Conservation (phyloP, 92 coral and sea anemone species). For the Phenganax subtilis region DNA sequence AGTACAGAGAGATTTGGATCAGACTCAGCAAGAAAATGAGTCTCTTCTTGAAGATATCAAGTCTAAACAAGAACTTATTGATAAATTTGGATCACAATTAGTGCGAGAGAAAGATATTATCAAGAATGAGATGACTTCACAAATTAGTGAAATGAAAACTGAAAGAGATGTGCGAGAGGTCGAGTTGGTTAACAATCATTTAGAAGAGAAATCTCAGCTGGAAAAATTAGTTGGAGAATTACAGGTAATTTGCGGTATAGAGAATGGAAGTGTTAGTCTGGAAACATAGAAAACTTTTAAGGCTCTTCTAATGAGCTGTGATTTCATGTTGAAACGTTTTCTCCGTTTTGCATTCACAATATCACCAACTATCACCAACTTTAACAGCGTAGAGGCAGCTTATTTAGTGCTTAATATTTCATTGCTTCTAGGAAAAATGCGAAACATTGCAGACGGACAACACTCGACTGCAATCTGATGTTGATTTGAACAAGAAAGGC, state of each 20-base stretch:
- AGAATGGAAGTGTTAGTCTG: no score
- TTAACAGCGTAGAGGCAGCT: neutral
- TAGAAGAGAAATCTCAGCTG: slow-evolving; percentile 53
- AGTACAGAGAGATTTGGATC: slow-evolving; percentile 29
- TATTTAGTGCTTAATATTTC: neutral
- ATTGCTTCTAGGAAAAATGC: slow-evolving; percentile 42
- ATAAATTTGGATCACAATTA: slow-evolving; percentile 7
- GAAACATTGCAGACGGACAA: slow-evolving; percentile 37
- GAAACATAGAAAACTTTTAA: no score
- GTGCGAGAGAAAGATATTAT: neutral
- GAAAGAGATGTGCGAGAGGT: slow-evolving; percentile 49
- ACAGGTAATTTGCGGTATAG: slow-evolving; percentile 10
- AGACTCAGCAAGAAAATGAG: slow-evolving; percentile 28
- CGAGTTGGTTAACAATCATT: slow-evolving; percentile 46
- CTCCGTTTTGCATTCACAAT: neutral
- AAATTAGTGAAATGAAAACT: slow-evolving; percentile 63
- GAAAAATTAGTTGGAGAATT: slow-evolving; percentile 38
- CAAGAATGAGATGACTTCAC: slow-evolving; percentile 42
- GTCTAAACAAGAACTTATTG: slow-evolving; percentile 17
- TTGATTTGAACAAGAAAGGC: slow-evolving; percentile 55
- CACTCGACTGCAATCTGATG: slow-evolving; percentile 43
- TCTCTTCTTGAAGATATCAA: slow-evolving; percentile 10
- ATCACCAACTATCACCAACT: neutral
- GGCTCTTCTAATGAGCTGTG: neutral
- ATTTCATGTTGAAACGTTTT: neutral